Evolutionary conservation across 92 coral and sea anemone species (phyloP).

Genomic region (Parazoanthus atlanticus): DNA sequence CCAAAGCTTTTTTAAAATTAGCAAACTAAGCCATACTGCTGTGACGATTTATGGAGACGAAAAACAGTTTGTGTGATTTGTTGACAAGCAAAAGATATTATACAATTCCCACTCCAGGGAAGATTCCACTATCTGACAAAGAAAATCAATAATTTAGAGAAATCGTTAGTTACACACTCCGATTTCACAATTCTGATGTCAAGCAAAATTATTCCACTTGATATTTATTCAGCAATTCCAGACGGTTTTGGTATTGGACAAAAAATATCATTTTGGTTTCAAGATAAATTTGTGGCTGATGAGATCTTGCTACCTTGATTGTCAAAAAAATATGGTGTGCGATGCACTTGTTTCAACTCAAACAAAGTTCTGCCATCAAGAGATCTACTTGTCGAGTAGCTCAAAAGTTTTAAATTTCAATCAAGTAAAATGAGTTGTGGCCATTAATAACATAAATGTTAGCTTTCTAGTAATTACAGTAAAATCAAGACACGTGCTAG

Average conservation of each 20-base stretch:
- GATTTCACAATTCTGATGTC: constrained; percentile 17
- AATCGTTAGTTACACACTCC: neutral
- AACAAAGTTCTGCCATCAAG: neutral
- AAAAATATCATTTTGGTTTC: neutral
- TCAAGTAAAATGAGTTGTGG: neutral
- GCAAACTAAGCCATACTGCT: neutral
- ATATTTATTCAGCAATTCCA: neutral
- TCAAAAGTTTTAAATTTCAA: neutral
- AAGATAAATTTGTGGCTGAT: neutral
- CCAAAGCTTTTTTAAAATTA: neutral
- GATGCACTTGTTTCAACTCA: neutral
- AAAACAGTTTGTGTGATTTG: neutral
- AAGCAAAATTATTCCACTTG: neutral
- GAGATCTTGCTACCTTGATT: neutral
- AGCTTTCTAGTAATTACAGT: neutral
- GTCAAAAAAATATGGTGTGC: neutral
- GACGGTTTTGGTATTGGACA: neutral
- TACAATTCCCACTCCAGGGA: neutral
- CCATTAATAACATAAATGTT: constrained; percentile 1
- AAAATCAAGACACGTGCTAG: neutral
- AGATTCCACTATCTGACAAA: constrained; percentile 1
- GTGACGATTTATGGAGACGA: neutral
- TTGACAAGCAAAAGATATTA: neutral
- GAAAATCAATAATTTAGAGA: constrained; percentile 26
- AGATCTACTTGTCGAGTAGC: too few species aligned